Percentiles rank a stretch among this genome's conserved stretches.
phyloP scores from a whole-genome alignment of 2,113 vertebrate genomes.

The Anarhynchus alexandrinus region DNA sequence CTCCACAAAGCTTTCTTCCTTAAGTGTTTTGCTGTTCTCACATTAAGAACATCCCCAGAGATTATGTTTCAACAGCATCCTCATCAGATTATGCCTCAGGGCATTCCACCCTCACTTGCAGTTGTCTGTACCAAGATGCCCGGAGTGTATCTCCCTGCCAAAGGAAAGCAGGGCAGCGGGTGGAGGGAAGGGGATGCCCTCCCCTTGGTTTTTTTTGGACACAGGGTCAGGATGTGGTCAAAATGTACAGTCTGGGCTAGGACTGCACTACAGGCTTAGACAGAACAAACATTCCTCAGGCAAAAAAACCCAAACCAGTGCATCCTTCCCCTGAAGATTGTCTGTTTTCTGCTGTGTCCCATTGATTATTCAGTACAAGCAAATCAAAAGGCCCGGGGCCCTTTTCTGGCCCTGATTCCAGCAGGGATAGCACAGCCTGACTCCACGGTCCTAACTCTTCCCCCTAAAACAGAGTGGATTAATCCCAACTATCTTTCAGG shows the following conservation, averaged over 20 bases:
- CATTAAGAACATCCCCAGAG: not conserved
- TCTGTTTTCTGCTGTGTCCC: not conserved
- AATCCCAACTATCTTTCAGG: not conserved
- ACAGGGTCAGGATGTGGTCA: not conserved
- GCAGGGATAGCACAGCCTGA: not conserved
- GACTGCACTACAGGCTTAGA: not conserved
- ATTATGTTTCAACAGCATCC: not conserved
- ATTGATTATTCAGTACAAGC: not conserved
- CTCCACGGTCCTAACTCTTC: not conserved
- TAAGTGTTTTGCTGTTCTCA: not conserved
- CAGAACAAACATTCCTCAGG: not conserved
- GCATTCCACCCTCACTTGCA: not conserved
- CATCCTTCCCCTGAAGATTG: fast-evolving
- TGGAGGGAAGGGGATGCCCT: not conserved
- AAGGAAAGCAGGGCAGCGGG: not conserved
- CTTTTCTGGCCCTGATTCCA: not conserved
- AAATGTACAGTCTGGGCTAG: not conserved
- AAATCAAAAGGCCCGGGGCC: not conserved
- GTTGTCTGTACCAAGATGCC: not conserved
- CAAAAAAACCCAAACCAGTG: not conserved
- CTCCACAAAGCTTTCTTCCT: not conserved
- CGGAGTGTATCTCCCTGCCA: fast-evolving
- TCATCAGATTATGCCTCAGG: not conserved
- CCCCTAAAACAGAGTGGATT: not conserved
- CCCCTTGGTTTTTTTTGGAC: not conserved